Evolutionary conservation across 53 echinoderm and acorn worm genomes (phyloP).

Genomic region (Paracentrotus lividus): DNA sequence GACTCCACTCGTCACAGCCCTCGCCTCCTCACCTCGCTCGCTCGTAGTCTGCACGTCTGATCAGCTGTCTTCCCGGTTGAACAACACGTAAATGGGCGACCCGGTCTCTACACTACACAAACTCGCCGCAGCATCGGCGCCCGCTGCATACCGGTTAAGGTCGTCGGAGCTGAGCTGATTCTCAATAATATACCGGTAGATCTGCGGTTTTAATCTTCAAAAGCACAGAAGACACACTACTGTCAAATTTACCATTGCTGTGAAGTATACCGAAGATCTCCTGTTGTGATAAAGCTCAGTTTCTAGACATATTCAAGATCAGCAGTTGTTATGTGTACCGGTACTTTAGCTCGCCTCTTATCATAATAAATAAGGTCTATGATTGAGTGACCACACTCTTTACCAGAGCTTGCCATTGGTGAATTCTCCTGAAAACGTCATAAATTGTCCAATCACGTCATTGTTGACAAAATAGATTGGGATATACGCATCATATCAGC

Average conservation of each 20-base stretch:
- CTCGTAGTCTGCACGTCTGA: too few relatives aligned
- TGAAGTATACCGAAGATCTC: too few relatives aligned
- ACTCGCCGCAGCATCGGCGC: not conserved
- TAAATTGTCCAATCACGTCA: constrained; percentile 19
- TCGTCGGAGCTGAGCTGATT: not conserved
- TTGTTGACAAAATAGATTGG: not conserved
- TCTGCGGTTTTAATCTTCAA: not conserved
- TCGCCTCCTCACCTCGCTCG: not conserved
- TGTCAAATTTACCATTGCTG: not conserved
- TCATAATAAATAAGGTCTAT: not conserved
- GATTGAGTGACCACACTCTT: not conserved
- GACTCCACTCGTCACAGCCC: not conserved
- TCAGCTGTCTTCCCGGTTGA: not conserved
- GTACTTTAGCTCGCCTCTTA: too few relatives aligned
- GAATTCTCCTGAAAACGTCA: not conserved
- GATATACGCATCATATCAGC: not conserved
- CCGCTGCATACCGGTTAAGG: not conserved
- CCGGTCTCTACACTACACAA: not conserved
- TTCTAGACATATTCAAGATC: too few relatives aligned
- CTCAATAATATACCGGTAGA: not conserved
- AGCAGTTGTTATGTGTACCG: not conserved
- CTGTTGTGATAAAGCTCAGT: too few relatives aligned
- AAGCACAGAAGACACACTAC: not conserved
- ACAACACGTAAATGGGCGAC: not conserved
- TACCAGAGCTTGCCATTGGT: constrained; percentile 22